Percentiles rank a stretch among this genome's conserved stretches.
Evolutionary conservation across 2,113 vertebrate genomes (phyloP).

Genomic region (Plecturocebus donacophilus): DNA sequence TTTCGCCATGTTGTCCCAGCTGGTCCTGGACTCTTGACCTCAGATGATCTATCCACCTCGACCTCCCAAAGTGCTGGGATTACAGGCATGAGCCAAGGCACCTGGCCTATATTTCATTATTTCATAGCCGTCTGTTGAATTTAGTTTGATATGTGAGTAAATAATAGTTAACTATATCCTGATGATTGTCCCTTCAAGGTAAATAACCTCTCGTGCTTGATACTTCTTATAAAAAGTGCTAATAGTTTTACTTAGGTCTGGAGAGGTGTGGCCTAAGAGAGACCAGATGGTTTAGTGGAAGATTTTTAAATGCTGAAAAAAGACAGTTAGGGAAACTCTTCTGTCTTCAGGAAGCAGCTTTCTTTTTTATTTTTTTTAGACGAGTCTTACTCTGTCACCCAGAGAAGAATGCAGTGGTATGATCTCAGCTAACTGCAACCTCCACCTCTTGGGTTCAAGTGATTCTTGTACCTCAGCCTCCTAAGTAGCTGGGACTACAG

Average conservation of each 20-base stretch:
- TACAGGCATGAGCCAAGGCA: accelerated
- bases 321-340: too few relatives aligned
- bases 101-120: constrained; percentile 55
- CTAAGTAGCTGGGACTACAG: too few relatives aligned
- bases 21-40: too few relatives aligned
- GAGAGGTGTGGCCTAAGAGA: background rate
- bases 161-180: constrained; percentile 32
- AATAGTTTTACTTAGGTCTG: background rate
- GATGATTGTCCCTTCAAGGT: background rate
- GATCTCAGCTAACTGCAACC: too few relatives aligned
- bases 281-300: background rate
- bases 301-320: background rate
- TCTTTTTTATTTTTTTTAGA: too few relatives aligned
- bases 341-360: background rate
- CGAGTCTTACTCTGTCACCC: too few relatives aligned
- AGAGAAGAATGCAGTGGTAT: too few relatives aligned
- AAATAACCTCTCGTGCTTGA: background rate
- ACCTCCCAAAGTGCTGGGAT: too few relatives aligned
- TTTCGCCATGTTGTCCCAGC: too few relatives aligned
- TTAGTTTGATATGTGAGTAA: constrained; percentile 61
- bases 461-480: too few relatives aligned
- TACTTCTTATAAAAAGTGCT: background rate
- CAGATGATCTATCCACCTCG: too few relatives aligned
- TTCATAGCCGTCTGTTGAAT: constrained; percentile 50
- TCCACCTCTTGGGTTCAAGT: too few relatives aligned